A percentile compares a stretch with the other conserved stretches of the same genome.
Evolutionary conservation across 2,888 invertebrate species (phyloP).

Genomic region (Sesamia inferens): DNA sequence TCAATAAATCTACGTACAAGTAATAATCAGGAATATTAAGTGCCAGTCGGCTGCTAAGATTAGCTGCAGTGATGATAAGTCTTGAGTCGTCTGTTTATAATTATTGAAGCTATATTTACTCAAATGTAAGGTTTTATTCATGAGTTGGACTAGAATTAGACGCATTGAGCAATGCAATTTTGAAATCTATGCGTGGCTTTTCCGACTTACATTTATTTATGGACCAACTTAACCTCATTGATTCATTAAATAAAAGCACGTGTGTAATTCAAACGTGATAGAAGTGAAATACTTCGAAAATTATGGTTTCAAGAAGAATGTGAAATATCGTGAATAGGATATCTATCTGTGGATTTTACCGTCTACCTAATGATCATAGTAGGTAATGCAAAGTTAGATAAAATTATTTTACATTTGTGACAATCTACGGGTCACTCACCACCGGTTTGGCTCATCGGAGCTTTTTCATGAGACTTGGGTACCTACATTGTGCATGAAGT

Average conservation of each 20-base stretch:
- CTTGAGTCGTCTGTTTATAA: slow-evolving; percentile 43
- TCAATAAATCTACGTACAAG: slow-evolving; percentile 46
- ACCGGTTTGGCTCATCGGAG: too few species aligned
- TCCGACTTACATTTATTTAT: neutral
- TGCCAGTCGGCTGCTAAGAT: slow-evolving; percentile 39
- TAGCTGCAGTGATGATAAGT: slow-evolving; percentile 49
- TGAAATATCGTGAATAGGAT: too few species aligned
- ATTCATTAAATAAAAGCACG: neutral
- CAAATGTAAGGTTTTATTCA: slow-evolving; percentile 34
- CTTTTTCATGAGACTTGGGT: too few species aligned
- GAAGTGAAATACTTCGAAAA: too few species aligned
- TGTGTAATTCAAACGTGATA: too few species aligned
- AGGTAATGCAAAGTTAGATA: too few species aligned
- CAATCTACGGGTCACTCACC: too few species aligned
- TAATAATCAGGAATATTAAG: slow-evolving; percentile 55
- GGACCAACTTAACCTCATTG: neutral
- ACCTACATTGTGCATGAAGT: too few species aligned
- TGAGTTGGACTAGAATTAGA: slow-evolving; percentile 8
- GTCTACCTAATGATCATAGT: too few species aligned
- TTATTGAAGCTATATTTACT: slow-evolving; percentile 53
- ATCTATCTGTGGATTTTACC: too few species aligned
- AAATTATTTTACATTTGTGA: too few species aligned
- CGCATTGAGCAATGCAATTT: neutral
- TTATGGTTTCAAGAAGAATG: neutral
- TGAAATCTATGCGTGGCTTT: neutral